Evolutionary conservation across 2,797 vertebrate species (phyloP).

Genomic region (Furcifer pardalis): DNA sequence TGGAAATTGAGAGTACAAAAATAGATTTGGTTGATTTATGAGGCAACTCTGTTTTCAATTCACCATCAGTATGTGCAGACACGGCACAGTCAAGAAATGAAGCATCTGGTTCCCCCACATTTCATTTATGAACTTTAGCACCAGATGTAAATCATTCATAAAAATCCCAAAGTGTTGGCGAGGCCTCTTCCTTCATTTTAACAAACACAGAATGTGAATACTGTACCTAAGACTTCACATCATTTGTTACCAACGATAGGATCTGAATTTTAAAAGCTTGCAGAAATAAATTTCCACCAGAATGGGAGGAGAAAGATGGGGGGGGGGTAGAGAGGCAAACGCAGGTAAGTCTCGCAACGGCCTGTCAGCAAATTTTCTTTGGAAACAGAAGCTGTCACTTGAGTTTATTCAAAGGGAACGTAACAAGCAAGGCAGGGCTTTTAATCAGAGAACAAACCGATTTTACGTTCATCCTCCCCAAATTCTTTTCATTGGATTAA

Average conservation of each 20-base stretch:
- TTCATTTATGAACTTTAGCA: conserved; percentile 81
- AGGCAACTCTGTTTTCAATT: conserved; percentile 73
- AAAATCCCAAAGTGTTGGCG: conserved; percentile 75
- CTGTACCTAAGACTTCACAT: conserved; percentile 68
- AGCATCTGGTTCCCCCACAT: conserved; percentile 78
- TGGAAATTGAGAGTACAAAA: conserved; percentile 76
- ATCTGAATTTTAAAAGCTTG: conserved; percentile 70
- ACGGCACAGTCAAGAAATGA: conserved; percentile 71
- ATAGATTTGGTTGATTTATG: conserved; percentile 78
- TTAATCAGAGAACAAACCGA: conserved; percentile 58
- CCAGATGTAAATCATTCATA: conserved; percentile 83
- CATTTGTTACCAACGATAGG: conserved; percentile 70
- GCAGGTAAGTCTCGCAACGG: conserved; percentile 52
- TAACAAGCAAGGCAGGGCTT: conserved; percentile 46
- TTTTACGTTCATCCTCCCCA: conserved; percentile 42
- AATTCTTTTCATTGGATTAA: conserved; percentile 52
- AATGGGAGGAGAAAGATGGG: conserved; percentile 27
- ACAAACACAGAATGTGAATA: conserved; percentile 70
- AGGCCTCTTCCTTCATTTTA: conserved; percentile 70
- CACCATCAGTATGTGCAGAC: conserved; percentile 79
- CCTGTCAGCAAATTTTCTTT: conserved; percentile 54
- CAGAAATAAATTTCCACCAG: conserved; percentile 68
- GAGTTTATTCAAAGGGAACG: conserved; percentile 57
- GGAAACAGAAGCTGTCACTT: conserved; percentile 63
- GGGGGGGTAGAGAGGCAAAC: conserved; percentile 33